A percentile compares a stretch with the other conserved stretches of the same genome.
Conservation (phyloP, 2,797 vertebrate genomes). For the Otus scops region DNA sequence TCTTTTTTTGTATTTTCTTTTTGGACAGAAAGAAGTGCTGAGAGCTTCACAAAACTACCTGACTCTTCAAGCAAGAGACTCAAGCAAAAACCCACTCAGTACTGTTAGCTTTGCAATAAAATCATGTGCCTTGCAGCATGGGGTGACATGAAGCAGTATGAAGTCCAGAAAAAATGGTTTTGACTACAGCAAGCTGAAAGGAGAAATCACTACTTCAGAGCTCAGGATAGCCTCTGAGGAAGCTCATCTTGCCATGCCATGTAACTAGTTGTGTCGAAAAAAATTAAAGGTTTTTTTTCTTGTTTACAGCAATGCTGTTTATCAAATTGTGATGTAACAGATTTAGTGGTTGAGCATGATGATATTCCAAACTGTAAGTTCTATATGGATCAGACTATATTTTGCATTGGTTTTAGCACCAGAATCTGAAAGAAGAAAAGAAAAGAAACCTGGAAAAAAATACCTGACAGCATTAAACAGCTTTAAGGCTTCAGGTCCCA, state of each 20-base stretch:
- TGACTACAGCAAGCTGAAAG: not conserved
- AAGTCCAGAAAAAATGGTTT: not conserved
- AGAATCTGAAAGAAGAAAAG: not conserved
- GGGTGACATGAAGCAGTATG: not conserved
- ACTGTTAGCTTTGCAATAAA: not conserved
- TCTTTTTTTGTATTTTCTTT: not conserved
- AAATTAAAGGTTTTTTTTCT: not conserved
- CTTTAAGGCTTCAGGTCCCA: not conserved
- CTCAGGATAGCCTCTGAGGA: not conserved
- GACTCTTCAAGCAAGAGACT: not conserved
- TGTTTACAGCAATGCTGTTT: not conserved
- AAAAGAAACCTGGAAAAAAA: conserved; percentile 14
- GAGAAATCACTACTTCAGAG: not conserved
- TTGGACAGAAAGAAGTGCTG: not conserved
- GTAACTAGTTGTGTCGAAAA: not conserved
- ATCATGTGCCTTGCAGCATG: not conserved
- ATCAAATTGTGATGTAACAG: not conserved
- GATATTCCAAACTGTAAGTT: not conserved
- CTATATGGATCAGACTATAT: not conserved
- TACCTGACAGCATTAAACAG: not conserved
- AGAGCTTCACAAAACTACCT: not conserved
- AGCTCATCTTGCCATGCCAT: not conserved
- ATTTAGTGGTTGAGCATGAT: not conserved
- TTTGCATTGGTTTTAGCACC: not conserved
- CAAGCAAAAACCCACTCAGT: not conserved